Evolutionary conservation across 2,113 vertebrate genomes (phyloP).

Genomic region (Desmodus rotundus): DNA sequence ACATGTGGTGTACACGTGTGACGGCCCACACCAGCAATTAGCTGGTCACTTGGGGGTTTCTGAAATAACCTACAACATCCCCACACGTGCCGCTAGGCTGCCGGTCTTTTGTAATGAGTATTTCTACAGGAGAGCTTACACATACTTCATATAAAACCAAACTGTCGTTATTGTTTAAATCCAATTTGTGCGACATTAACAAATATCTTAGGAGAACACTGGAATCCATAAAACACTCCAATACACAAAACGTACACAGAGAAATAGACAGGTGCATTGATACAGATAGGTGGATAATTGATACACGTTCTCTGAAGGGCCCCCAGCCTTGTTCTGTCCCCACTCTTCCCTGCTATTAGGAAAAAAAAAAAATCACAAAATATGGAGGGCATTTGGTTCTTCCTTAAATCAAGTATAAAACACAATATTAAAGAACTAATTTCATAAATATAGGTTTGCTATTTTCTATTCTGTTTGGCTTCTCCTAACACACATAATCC

Average conservation of each 20-base stretch:
- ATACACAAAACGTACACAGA: fast-evolving
- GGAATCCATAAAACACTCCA: background rate
- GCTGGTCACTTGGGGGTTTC: background rate
- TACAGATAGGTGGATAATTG: background rate
- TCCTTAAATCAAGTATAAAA: background rate
- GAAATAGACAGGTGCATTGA: background rate
- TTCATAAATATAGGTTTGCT: background rate
- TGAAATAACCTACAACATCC: background rate
- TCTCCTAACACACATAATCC: background rate
- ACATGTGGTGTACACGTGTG: fast-evolving
- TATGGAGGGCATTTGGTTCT: background rate
- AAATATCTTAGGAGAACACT: background rate
- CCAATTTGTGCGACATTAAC: background rate
- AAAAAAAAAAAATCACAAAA: background rate
- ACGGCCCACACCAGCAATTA: background rate
- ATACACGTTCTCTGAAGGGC: too few relatives aligned
- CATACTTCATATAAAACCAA: background rate
- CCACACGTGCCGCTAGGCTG: background rate
- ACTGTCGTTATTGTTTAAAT: background rate
- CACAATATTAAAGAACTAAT: background rate
- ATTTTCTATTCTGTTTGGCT: background rate
- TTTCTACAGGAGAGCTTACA: background rate
- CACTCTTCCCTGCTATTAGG: background rate
- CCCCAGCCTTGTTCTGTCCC: background rate
- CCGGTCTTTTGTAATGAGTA: background rate